A percentile compares a stretch with the other conserved stretches of the same genome.
phyloP scores from a whole-genome alignment of 2,113 vertebrate species.

The Rhynchopsitta pachyrhyncha region DNA sequence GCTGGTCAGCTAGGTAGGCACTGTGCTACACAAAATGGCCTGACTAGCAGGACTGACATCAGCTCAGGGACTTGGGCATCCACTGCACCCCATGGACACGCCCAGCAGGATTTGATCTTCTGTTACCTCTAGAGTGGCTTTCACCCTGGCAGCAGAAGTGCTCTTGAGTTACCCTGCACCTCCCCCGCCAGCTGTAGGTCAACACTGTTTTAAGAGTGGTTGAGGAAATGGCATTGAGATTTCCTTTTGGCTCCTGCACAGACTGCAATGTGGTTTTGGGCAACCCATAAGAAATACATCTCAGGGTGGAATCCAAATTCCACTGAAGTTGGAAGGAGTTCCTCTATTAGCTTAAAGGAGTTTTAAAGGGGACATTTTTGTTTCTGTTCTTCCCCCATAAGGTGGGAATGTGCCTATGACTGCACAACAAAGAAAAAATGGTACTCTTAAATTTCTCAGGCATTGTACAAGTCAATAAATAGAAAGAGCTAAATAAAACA shows the following conservation, averaged over 20 bases:
- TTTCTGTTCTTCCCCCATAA: background rate
- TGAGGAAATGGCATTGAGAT: background rate
- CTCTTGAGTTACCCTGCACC: background rate
- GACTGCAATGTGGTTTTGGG: accelerated
- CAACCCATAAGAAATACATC: background rate
- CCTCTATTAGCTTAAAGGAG: background rate
- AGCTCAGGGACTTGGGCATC: background rate
- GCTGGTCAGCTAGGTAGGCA: background rate
- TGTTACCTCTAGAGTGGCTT: background rate
- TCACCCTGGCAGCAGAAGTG: background rate
- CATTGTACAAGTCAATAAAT: background rate
- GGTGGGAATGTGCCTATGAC: background rate
- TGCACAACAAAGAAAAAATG: background rate
- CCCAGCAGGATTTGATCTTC: background rate
- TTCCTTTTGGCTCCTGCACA: background rate
- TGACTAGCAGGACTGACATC: background rate
- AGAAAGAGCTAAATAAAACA: background rate
- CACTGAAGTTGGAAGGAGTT: background rate
- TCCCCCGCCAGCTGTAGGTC: background rate
- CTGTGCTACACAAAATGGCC: background rate
- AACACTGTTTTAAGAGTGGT: background rate
- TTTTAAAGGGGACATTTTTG: background rate
- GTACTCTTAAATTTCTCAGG: background rate
- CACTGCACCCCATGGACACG: background rate
- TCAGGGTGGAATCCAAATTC: background rate